Evolutionary conservation across 2,888 invertebrate species (phyloP).

Genomic region (Tuberolachnus salignus): DNA sequence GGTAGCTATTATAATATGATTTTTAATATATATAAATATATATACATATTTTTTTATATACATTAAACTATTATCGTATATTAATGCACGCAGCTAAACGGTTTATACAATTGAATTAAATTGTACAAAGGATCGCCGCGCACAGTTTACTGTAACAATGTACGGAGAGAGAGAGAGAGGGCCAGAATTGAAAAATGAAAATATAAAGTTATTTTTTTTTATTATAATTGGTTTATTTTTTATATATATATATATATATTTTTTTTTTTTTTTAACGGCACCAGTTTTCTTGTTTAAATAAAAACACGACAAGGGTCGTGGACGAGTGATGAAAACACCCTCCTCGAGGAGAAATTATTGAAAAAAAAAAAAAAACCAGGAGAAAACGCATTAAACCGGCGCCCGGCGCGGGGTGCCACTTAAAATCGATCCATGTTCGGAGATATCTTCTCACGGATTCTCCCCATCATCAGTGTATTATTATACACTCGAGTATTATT

Average conservation of each 20-base stretch:
- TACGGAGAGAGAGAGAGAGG: not conserved
- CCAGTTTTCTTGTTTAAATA: conserved; percentile 23
- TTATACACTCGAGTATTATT: too few species aligned
- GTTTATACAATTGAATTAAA: not conserved
- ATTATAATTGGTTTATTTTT: too few species aligned
- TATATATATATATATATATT: too few species aligned
- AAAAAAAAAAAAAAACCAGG: conserved; percentile 13
- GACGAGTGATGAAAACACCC: conserved; percentile 41
- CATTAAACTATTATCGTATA: not conserved
- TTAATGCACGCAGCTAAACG: not conserved
- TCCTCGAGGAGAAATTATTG: not conserved
- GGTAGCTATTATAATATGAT: not conserved
- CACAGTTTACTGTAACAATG: not conserved
- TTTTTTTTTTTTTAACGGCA: not conserved
- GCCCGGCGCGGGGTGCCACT: conserved; percentile 48
- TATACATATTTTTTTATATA: too few species aligned
- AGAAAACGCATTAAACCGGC: conserved; percentile 52
- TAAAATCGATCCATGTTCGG: conserved; percentile 44
- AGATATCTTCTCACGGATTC: conserved; percentile 37
- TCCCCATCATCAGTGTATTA: too few species aligned
- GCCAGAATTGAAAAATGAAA: not conserved
- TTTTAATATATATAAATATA: too few species aligned
- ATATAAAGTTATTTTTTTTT: not conserved
- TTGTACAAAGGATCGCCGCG: not conserved
- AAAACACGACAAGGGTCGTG: conserved; percentile 9